These are phyloP conservation scores for Onychorhynchus coronatus DNA, from an alignment of 2,113 vertebrate species.

Conservation along the genomic window DNA sequence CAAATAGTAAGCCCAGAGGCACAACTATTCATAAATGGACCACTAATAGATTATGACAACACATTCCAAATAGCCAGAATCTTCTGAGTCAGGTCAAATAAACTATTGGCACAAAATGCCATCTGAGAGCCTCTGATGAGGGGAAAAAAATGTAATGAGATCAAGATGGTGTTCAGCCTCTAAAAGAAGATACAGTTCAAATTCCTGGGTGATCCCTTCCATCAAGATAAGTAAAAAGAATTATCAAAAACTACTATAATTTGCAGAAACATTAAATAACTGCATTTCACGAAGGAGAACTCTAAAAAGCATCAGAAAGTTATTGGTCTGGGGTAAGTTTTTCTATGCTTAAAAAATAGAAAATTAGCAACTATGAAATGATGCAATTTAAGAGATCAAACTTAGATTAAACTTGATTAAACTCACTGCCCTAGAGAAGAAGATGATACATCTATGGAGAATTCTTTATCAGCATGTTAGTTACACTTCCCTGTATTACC, in stretches of 20 bases:
- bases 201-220: not conserved
- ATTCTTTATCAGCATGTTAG: not conserved
- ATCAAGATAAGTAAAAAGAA: not conserved
- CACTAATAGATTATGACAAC: constrained; percentile 47
- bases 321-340: not conserved
- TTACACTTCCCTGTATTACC: not conserved
- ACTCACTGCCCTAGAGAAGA: not conserved
- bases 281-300: not conserved
- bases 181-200: not conserved
- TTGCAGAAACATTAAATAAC: not conserved
- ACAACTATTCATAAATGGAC: not conserved
- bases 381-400: not conserved
- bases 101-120: constrained; percentile 39
- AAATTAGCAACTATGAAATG: not conserved
- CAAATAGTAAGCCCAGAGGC: not conserved
- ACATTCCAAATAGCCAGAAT: constrained; percentile 23
- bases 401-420: too few relatives aligned
- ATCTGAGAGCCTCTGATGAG: not conserved
- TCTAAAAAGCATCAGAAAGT: not conserved
- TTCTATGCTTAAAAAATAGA: not conserved
- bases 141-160: not conserved
- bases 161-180: constrained; percentile 28
- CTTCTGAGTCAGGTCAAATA: constrained; percentile 54
- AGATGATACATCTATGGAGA: not conserved
- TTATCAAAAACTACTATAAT: not conserved